Evolutionary conservation across 2,888 invertebrate species (phyloP).

Genomic region (Anticlea derivata): DNA sequence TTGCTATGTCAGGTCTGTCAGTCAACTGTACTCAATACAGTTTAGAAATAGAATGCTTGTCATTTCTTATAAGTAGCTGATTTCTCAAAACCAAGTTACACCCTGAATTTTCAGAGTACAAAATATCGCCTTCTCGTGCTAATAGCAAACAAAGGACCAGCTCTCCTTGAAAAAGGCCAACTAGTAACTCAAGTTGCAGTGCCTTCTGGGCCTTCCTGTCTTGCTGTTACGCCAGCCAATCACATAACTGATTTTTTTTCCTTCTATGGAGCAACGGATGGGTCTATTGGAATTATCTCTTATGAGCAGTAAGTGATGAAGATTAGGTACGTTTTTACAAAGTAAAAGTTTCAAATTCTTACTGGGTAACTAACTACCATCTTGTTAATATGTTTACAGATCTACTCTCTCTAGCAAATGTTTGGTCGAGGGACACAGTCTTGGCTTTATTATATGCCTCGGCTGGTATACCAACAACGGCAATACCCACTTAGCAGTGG

Average conservation of each 20-base stretch:
- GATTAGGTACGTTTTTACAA: not conserved
- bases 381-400: slow-evolving; percentile 43
- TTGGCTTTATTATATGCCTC: slow-evolving; percentile 72
- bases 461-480: slow-evolving; percentile 65
- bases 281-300: slow-evolving; percentile 90
- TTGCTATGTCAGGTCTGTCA: too few relatives aligned
- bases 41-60: too few relatives aligned
- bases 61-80: too few relatives aligned
- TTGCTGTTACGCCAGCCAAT: slow-evolving; percentile 55
- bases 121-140: slow-evolving; percentile 89
- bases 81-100: not conserved
- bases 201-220: slow-evolving; percentile 64
- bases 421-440: slow-evolving; percentile 69
- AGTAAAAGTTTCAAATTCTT: too few relatives aligned
- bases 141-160: slow-evolving; percentile 91
- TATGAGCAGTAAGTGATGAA: slow-evolving; percentile 74
- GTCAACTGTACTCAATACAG: too few relatives aligned
- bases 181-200: slow-evolving; percentile 67
- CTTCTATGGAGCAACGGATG: slow-evolving; percentile 94
- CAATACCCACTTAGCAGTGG: slow-evolving; percentile 65
- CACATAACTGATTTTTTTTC: slow-evolving; percentile 84
- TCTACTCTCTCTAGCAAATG: slow-evolving; percentile 62
- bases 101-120: slow-evolving; percentile 73
- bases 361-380: too few relatives aligned
- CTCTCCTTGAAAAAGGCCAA: slow-evolving; percentile 89